Conservation (phyloP, 2,113 vertebrate species). For the Anser brachyrhynchus region DNA sequence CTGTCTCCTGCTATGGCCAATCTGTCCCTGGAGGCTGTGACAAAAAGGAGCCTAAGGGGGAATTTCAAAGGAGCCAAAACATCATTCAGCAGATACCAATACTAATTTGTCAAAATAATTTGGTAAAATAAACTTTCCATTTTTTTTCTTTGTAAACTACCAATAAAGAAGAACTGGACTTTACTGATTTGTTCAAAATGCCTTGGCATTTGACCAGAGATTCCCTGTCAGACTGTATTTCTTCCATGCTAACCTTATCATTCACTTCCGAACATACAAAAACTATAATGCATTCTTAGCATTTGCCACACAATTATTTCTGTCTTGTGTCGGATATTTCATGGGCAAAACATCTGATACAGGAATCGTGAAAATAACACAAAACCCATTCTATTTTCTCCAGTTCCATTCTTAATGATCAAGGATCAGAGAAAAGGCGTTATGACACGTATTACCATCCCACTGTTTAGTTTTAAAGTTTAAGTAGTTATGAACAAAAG, state of each 20-base stretch:
- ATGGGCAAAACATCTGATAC: neutral
- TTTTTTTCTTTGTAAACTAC: neutral
- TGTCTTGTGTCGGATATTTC: neutral
- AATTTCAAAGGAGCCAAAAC: neutral
- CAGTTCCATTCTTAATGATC: neutral
- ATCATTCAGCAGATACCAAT: neutral
- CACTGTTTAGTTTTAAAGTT: neutral
- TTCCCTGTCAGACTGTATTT: neutral
- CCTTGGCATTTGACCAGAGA: neutral
- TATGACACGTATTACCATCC: neutral
- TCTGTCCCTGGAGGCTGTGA: neutral
- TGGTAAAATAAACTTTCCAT: neutral
- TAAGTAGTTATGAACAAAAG: neutral
- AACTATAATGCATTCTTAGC: neutral
- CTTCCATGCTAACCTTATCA: neutral
- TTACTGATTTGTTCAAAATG: neutral
- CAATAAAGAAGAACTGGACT: neutral
- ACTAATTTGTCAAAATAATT: neutral
- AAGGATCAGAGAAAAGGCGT: neutral
- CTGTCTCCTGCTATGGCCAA: accelerated
- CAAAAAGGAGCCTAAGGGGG: neutral
- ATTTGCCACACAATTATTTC: neutral
- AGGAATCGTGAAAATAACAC: neutral
- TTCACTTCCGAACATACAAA: neutral
- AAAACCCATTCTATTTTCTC: neutral